phyloP scores from a whole-genome alignment of 92 coral and sea anemone species.

The Paramuricea clavata region DNA sequence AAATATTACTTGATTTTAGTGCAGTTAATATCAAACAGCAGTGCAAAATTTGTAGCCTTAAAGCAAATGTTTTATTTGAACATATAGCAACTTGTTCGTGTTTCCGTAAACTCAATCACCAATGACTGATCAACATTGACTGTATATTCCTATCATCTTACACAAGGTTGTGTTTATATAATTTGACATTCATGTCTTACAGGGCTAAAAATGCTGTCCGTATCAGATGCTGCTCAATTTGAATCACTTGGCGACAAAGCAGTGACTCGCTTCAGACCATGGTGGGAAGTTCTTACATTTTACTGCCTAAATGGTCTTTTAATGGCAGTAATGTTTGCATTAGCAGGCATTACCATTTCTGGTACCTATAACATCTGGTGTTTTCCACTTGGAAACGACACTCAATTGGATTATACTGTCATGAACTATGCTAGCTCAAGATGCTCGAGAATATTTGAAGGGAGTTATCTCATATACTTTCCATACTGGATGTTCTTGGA shows the following conservation, averaged over 20 bases:
- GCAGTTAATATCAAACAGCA: too few relatives aligned
- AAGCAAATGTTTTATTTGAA: too few relatives aligned
- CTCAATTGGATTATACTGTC: slow-evolving; percentile 13
- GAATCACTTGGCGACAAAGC: slow-evolving; percentile 49
- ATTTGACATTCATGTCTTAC: neutral
- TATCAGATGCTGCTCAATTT: slow-evolving; percentile 34
- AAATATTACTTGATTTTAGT: too few relatives aligned
- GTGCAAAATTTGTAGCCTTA: too few relatives aligned
- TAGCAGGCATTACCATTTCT: slow-evolving; percentile 47
- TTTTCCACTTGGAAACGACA: slow-evolving; percentile 36
- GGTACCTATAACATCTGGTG: slow-evolving; percentile 49
- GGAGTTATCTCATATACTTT: slow-evolving; percentile 27
- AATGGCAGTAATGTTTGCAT: slow-evolving; percentile 42
- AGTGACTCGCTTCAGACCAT: slow-evolving; percentile 32
- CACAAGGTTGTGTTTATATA: too few relatives aligned
- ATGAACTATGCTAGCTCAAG: slow-evolving; percentile 32
- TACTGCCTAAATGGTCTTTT: slow-evolving; percentile 39
- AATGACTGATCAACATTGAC: too few relatives aligned
- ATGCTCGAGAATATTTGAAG: slow-evolving; percentile 48
- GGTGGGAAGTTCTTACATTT: slow-evolving; percentile 50
- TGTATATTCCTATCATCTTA: too few relatives aligned
- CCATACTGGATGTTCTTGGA: slow-evolving; percentile 42
- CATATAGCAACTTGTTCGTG: too few relatives aligned
- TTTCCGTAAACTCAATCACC: too few relatives aligned
- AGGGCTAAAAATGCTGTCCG: slow-evolving; percentile 21